phyloP scores from a whole-genome alignment of 2,113 vertebrate species.

The Aegotheles bennettii region DNA sequence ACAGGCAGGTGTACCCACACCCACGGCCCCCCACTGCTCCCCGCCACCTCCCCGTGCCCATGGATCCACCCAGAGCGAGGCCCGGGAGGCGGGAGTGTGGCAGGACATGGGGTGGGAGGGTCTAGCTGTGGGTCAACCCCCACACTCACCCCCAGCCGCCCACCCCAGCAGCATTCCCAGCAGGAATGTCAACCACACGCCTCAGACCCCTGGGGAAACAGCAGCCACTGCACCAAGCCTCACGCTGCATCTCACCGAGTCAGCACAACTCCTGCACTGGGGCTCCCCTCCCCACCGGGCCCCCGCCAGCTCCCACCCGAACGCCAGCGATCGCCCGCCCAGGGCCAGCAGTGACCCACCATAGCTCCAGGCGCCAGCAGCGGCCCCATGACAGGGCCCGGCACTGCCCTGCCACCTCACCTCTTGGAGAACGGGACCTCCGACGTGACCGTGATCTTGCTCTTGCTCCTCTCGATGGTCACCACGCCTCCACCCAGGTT shows the following conservation, averaged over 20 bases:
- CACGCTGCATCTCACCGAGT: accelerated
- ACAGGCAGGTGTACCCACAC: too few species aligned
- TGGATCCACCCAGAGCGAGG: accelerated
- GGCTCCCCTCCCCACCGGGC: accelerated
- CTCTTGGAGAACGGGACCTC: conserved; percentile 98
- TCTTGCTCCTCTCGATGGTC: conserved; percentile 95
- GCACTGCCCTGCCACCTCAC: conserved; percentile 42
- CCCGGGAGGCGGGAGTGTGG: too few species aligned
- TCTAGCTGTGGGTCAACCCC: accelerated
- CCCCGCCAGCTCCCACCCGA: accelerated
- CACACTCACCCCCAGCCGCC: accelerated
- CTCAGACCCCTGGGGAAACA: accelerated
- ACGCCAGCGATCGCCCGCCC: neutral
- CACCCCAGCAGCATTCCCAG: neutral
- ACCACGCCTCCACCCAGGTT: conserved; percentile 91
- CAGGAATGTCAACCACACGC: accelerated
- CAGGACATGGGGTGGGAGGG: accelerated
- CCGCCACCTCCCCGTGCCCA: accelerated
- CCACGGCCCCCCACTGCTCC: too few species aligned
- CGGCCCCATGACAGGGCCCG: accelerated
- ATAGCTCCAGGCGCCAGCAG: accelerated
- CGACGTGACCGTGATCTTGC: conserved; percentile 93
- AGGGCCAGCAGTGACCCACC: accelerated
- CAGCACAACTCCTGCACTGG: accelerated
- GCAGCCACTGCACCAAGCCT: accelerated